These are phyloP conservation scores for Fringilla coelebs DNA, from an alignment of 2,797 vertebrate species.

Conservation along the genomic window DNA sequence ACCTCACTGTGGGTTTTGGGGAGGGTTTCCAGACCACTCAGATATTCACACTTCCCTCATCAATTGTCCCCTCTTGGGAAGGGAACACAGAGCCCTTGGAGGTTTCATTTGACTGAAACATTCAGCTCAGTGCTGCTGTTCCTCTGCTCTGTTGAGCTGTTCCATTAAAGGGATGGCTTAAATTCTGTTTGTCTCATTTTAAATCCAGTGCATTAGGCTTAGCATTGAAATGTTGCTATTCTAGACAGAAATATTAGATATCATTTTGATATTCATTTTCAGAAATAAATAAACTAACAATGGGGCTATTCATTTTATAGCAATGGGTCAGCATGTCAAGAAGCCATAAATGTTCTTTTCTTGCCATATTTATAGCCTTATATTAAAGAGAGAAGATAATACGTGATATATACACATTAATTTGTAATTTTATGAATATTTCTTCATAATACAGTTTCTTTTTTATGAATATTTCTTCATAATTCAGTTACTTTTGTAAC, in stretches of 20 bases:
- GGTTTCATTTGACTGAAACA: not conserved
- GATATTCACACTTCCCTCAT: not conserved
- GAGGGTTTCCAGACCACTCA: not conserved
- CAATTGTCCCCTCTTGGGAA: not conserved
- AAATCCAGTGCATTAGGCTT: not conserved
- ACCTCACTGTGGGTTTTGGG: not conserved
- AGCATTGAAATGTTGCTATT: not conserved
- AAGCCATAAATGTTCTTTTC: not conserved
- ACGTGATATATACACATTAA: fast-evolving
- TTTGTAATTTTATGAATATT: not conserved
- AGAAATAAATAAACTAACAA: not conserved
- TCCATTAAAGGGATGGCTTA: not conserved
- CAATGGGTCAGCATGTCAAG: not conserved
- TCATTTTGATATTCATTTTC: not conserved
- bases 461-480: too few relatives aligned
- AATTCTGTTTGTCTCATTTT: not conserved
- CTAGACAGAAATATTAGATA: not conserved
- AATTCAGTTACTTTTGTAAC: not conserved
- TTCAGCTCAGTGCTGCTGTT: not conserved
- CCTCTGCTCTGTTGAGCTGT: not conserved
- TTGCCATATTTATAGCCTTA: not conserved
- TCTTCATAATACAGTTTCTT: too few relatives aligned
- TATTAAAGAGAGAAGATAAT: not conserved
- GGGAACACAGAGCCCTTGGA: not conserved
- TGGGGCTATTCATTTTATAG: not conserved